These are phyloP conservation scores for Ariopsis seemanni DNA, from an alignment of 2,113 vertebrate genomes.

Conservation along the genomic window DNA sequence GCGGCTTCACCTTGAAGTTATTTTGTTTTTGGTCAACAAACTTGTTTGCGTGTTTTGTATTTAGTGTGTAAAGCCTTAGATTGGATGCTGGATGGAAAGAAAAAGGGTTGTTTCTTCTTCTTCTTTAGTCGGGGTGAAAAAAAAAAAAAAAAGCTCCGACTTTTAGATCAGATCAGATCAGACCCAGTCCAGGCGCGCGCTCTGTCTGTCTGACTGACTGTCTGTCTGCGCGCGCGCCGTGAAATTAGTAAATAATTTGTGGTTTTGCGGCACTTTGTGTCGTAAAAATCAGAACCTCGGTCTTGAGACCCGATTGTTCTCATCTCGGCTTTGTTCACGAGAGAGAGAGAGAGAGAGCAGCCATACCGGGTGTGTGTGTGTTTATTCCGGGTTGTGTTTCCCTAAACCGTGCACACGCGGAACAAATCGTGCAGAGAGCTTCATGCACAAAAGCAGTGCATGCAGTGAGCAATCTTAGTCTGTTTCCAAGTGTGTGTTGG, in stretches of 20 bases:
- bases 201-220: not conserved
- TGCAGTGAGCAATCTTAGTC: not conserved
- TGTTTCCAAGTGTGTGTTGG: not conserved
- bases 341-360: conserved; percentile 1
- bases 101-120: not conserved
- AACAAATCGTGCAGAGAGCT: conserved; percentile 23
- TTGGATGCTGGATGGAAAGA: not conserved
- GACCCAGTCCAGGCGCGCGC: not conserved
- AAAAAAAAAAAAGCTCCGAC: not conserved
- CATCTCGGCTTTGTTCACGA: conserved; percentile 66
- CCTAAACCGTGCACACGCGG: conserved; percentile 60
- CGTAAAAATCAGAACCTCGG: not conserved
- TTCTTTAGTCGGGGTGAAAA: no score
- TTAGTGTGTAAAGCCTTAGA: not conserved
- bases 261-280: not conserved
- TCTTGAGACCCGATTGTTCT: conserved; percentile 52
- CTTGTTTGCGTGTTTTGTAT: not conserved
- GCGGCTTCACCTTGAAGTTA: conserved; percentile 59
- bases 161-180: not conserved
- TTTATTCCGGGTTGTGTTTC: conserved; percentile 68
- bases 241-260: not conserved
- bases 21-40: not conserved
- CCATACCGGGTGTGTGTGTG: conserved; percentile 6
- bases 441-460: not conserved
- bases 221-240: not conserved